These are phyloP conservation scores for Gymnosoma rotundatum DNA, from an alignment of 2,888 invertebrate genomes.

Conservation along the genomic window DNA sequence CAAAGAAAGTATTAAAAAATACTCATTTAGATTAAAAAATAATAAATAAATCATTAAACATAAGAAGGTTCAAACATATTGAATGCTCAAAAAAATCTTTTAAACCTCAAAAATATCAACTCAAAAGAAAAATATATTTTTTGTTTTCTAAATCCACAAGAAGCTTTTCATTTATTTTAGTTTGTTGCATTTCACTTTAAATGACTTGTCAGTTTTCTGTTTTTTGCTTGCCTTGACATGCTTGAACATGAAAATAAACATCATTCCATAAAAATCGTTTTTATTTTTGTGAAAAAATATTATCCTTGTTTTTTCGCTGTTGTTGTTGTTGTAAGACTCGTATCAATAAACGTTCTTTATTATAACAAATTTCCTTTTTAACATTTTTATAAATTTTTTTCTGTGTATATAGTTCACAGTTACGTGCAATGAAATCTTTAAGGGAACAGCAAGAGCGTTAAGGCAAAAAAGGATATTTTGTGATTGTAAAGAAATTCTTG, in stretches of 20 bases:
- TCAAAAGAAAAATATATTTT: conserved; percentile 35
- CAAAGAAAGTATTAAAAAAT: conserved; percentile 64
- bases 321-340: neutral
- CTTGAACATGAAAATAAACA: conserved; percentile 56
- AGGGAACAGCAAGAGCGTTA: neutral
- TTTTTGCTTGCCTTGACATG: conserved; percentile 51
- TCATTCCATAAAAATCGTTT: conserved; percentile 15
- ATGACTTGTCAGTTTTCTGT: conserved; percentile 66
- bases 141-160: conserved; percentile 46
- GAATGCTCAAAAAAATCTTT: conserved; percentile 10
- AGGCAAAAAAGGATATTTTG: conserved; percentile 26
- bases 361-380: conserved; percentile 27
- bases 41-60: conserved; percentile 40
- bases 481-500: conserved; percentile 37
- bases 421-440: neutral
- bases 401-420: neutral
- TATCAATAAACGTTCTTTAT: conserved; percentile 46
- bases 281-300: neutral
- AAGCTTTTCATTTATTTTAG: conserved; percentile 29
- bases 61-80: conserved; percentile 4
- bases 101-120: conserved; percentile 35
- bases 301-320: too few relatives aligned
- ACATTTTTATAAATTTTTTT: conserved; percentile 9
- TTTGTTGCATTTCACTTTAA: conserved; percentile 40
- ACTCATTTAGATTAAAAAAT: conserved; percentile 64